phyloP scores from a whole-genome alignment of 2,797 vertebrate species.

The Salmo trutta region DNA sequence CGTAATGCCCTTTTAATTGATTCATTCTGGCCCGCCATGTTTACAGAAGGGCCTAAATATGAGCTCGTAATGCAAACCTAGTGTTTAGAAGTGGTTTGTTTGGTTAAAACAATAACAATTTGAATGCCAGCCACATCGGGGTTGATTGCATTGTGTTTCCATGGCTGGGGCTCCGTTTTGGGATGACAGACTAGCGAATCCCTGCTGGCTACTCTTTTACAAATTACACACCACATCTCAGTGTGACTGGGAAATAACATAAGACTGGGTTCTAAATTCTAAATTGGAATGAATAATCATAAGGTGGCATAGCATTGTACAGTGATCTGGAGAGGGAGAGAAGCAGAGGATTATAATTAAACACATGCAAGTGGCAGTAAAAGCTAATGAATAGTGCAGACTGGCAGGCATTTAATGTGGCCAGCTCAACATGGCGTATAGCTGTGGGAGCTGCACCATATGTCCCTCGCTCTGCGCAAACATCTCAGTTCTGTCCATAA shows the following conservation, averaged over 20 bases:
- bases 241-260: constrained; percentile 4
- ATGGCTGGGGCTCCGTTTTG: constrained; percentile 23
- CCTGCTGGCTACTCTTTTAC: constrained; percentile 22
- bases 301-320: constrained; percentile 69
- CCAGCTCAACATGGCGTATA: constrained; percentile 62
- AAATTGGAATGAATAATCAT: constrained; percentile 38
- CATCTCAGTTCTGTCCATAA: constrained; percentile 55
- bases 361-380: constrained; percentile 79
- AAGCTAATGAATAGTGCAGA: constrained; percentile 78
- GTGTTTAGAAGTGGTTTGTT: constrained; percentile 15
- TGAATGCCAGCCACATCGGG: constrained; percentile 1
- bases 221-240: constrained; percentile 24
- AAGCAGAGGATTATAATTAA: constrained; percentile 58
- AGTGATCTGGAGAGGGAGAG: constrained; percentile 39
- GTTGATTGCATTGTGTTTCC: neutral
- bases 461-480: constrained; percentile 36
- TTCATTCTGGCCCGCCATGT: constrained; percentile 83
- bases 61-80: constrained; percentile 73
- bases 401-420: constrained; percentile 81
- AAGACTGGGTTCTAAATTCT: neutral
- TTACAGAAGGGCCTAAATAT: constrained; percentile 83
- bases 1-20: constrained; percentile 87
- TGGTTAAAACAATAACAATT: constrained; percentile 3
- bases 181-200: neutral
- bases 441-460: neutral